Evolutionary conservation across 2,113 vertebrate species (phyloP), one percentile per base, ranked within the genome.

Genomic region (Corythornis cristatus): DNA sequence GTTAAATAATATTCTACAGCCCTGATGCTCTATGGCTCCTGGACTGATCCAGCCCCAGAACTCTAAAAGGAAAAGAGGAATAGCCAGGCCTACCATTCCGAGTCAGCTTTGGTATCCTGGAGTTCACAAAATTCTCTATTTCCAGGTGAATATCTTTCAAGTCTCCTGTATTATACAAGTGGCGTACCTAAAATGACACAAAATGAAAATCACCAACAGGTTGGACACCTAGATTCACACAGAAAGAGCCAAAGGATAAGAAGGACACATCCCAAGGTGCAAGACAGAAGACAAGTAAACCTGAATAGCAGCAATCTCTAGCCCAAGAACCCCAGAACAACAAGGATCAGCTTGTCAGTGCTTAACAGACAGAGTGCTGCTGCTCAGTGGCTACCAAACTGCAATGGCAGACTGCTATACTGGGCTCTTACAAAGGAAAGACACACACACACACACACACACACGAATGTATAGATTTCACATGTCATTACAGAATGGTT

Each of bases 141-240:
- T 99, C 98, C 26, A 99, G 94, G 42, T 98, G 98, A 91, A 98
- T 97, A 79, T 99, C 99, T 90, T 98, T 98, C 66, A 97, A 91
- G 86, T 99, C 99, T 76, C 99, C 99, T 0, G 98, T 99, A 86
- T 99, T 98, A 19, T 98, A 97, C 50, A 99, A 98, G 92, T 99
- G 99, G 35, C 98, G 98, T 61, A 99, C 98, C 99, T 99, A 95
- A 58, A 72, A 73, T 15, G 54, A 80, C 79, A 83, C 57, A 62
- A 16, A 40, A 26, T 14, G n/a, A 29, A 56, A 57, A 56, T 58
- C 1, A 57, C 22, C 43, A 57, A 73, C 11, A 15, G 8, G 8
- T 9, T 26, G 17, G 0, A 10, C 19, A 83, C 15, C 6, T 6
- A 89, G 19, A 42, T 17, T 21, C 12, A 50, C 1, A 79, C 2